These are phyloP conservation scores for Rhinogobius similis DNA, from an alignment of 2,113 vertebrate genomes.

Conservation along the genomic window DNA sequence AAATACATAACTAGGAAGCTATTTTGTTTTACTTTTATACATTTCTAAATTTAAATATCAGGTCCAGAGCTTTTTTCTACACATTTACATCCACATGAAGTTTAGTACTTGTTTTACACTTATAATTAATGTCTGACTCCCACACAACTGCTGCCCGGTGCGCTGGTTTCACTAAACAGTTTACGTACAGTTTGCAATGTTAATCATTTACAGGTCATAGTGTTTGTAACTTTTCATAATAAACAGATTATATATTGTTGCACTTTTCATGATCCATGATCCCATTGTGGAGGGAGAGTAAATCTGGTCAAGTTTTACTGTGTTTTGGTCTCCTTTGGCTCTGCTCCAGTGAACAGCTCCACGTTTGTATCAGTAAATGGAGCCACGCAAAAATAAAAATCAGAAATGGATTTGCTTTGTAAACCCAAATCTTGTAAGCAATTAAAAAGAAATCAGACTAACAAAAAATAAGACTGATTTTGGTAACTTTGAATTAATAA, in stretches of 20 bases:
- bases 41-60: neutral
- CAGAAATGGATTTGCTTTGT: too few species aligned
- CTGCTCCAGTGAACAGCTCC: slow-evolving; percentile 37
- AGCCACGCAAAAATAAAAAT: too few species aligned
- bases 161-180: neutral
- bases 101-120: neutral
- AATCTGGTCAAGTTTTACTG: slow-evolving; percentile 31
- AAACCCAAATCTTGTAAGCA: too few species aligned
- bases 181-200: neutral
- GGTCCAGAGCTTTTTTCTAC: neutral
- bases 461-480: too few species aligned
- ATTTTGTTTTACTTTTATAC: neutral
- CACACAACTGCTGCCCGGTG: neutral
- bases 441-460: too few species aligned
- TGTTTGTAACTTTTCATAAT: slow-evolving; percentile 13
- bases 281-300: neutral
- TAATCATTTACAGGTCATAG: slow-evolving; percentile 12
- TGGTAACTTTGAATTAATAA: too few species aligned
- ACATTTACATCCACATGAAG: neutral
- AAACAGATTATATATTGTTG: slow-evolving; percentile 14
- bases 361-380: too few species aligned
- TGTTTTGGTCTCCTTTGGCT: slow-evolving; percentile 44
- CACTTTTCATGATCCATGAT: slow-evolving; percentile 7
- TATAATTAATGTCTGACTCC: slow-evolving; percentile 5
- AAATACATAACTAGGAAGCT: too few species aligned